Conservation (phyloP, 1,140 invertebrate species). For the Macrotrachela quadricornifera region DNA sequence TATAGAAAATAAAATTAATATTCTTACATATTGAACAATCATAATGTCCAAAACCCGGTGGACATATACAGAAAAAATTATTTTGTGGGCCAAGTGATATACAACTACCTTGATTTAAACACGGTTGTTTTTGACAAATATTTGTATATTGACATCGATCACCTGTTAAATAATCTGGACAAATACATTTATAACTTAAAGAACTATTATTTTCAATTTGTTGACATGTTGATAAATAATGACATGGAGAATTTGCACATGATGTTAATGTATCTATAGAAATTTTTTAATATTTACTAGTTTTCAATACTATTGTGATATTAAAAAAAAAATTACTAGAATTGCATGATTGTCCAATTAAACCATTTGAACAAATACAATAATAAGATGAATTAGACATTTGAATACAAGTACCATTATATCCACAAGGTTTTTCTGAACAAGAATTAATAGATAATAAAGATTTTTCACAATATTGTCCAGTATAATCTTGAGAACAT, state of each 20-base stretch:
- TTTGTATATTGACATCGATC: conserved; percentile 39
- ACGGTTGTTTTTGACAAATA: conserved; percentile 46
- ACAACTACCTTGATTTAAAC: conserved; percentile 45
- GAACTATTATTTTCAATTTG: conserved; percentile 64
- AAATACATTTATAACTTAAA: conserved; percentile 42
- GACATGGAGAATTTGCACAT: neutral
- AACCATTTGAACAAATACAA: conserved; percentile 15
- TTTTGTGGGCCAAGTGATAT: neutral
- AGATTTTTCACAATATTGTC: conserved; percentile 44
- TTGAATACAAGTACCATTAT: conserved; percentile 46
- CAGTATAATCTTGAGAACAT: conserved; percentile 45
- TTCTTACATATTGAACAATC: too few relatives aligned
- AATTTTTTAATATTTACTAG: too few relatives aligned
- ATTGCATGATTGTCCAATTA: conserved; percentile 11
- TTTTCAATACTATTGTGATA: too few relatives aligned
- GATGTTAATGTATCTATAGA: too few relatives aligned
- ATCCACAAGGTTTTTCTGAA: conserved; percentile 46
- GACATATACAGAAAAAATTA: too few relatives aligned
- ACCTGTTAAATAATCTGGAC: neutral
- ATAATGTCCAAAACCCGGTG: too few relatives aligned
- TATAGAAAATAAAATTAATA: too few relatives aligned
- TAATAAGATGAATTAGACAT: too few relatives aligned
- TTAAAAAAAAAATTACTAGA: neutral
- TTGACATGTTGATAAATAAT: conserved; percentile 16
- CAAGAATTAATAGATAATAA: conserved; percentile 28